Evolutionary conservation across 2,797 vertebrate genomes (phyloP).

Genomic region (Eospalax fontanierii): DNA sequence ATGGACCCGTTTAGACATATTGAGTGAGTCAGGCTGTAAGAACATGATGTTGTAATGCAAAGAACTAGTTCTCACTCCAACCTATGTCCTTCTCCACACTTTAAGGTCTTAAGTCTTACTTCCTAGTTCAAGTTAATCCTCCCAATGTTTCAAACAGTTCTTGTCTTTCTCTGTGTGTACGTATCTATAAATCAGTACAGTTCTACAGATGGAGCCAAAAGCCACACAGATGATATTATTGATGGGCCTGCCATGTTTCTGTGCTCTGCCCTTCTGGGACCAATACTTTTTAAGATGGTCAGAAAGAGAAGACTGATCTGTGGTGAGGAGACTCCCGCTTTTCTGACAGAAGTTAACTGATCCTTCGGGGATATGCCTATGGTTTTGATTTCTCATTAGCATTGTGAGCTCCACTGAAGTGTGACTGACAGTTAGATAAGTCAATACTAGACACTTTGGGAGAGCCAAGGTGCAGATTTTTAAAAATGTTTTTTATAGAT

Average conservation of each 20-base stretch:
- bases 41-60: background rate
- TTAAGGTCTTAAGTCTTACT: background rate
- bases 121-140: slow-evolving; percentile 38
- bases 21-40: background rate
- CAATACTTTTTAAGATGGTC: slow-evolving; percentile 55
- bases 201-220: slow-evolving; percentile 45
- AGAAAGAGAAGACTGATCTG: slow-evolving; percentile 71
- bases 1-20: background rate
- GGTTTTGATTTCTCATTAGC: slow-evolving; percentile 82
- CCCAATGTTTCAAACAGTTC: slow-evolving; percentile 29
- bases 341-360: slow-evolving; percentile 69
- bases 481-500: slow-evolving; percentile 45
- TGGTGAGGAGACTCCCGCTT: slow-evolving; percentile 57
- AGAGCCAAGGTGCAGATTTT: slow-evolving; percentile 56
- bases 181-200: slow-evolving; percentile 63
- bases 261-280: slow-evolving; percentile 60
- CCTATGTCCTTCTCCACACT: background rate
- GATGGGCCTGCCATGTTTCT: slow-evolving; percentile 47
- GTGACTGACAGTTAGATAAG: slow-evolving; percentile 80
- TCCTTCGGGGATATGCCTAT: slow-evolving; percentile 71
- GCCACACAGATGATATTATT: slow-evolving; percentile 55
- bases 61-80: slow-evolving; percentile 37
- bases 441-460: slow-evolving; percentile 78
- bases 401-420: slow-evolving; percentile 71
- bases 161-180: slow-evolving; percentile 23